A percentile compares a stretch with the other conserved stretches of the same genome.
Evolutionary conservation across 1,140 invertebrate genomes (phyloP).

Genomic region (Ceratosolen solmsi): DNA sequence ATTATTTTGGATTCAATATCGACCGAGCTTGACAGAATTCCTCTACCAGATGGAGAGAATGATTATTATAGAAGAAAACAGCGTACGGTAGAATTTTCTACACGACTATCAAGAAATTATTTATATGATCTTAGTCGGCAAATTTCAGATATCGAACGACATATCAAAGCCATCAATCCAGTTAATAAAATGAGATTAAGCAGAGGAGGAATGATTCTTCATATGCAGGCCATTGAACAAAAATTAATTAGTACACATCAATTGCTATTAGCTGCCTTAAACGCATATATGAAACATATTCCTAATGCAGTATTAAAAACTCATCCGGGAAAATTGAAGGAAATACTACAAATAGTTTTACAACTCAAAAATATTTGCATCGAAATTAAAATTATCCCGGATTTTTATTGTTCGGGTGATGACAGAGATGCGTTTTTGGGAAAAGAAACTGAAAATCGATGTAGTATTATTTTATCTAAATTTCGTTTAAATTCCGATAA

Average conservation of each 20-base stretch:
- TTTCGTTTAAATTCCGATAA: constrained; percentile 60
- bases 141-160: constrained; percentile 63
- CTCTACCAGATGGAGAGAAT: constrained; percentile 67
- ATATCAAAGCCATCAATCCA: constrained; percentile 58
- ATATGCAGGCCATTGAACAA: constrained; percentile 66
- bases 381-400: constrained; percentile 62
- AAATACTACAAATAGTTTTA: constrained; percentile 64
- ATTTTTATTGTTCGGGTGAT: constrained; percentile 67
- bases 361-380: constrained; percentile 64
- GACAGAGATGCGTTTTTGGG: constrained; percentile 59
- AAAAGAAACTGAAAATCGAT: constrained; percentile 63
- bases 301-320: constrained; percentile 65
- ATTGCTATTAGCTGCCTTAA: constrained; percentile 65
- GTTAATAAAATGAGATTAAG: constrained; percentile 56
- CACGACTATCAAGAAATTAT: constrained; percentile 71
- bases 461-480: constrained; percentile 64
- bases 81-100: constrained; percentile 66
- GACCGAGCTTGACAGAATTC: constrained; percentile 65
- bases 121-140: constrained; percentile 68
- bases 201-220: constrained; percentile 58
- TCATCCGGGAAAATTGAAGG: constrained; percentile 66
- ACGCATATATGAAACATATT: constrained; percentile 69
- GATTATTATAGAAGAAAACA: constrained; percentile 67
- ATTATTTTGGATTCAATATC: constrained; percentile 67
- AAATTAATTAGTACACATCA: constrained; percentile 68